These are phyloP conservation scores for Pyrrhosoma nymphula DNA, from an alignment of 2,888 invertebrate species.

Conservation along the genomic window DNA sequence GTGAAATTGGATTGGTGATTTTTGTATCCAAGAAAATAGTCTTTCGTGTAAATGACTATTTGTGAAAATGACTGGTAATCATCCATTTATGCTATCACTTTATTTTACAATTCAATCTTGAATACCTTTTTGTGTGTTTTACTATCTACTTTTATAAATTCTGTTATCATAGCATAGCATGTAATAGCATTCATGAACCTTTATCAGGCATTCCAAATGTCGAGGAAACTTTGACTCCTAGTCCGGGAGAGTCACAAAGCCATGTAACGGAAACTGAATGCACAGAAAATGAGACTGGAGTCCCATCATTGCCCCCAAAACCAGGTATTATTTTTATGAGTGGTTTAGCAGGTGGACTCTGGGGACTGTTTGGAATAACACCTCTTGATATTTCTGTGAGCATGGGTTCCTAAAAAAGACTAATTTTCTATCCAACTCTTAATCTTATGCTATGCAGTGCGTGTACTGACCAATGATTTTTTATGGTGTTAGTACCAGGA, in stretches of 20 bases:
- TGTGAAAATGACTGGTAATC: too few relatives aligned
- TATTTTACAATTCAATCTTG: neutral
- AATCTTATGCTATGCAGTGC: neutral
- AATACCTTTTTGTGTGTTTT: neutral
- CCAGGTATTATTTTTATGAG: conserved; percentile 81
- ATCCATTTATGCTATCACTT: neutral
- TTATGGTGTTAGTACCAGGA: neutral
- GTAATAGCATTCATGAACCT: conserved; percentile 48
- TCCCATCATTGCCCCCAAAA: conserved; percentile 88
- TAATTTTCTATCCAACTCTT: neutral
- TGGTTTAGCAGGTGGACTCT: conserved; percentile 21
- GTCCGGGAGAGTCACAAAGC: conserved; percentile 29
- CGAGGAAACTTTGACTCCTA: conserved; percentile 50
- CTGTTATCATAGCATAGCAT: neutral
- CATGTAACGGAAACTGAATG: conserved; percentile 69
- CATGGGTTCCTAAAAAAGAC: neutral
- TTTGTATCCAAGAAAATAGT: too few relatives aligned
- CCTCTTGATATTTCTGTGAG: neutral
- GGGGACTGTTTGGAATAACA: neutral
- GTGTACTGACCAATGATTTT: neutral
- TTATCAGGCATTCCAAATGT: conserved; percentile 55
- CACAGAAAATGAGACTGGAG: conserved; percentile 77
- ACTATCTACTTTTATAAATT: neutral
- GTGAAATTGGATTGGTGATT: too few relatives aligned
- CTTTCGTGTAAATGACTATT: too few relatives aligned